These are phyloP conservation scores for Rhineura floridana DNA, from an alignment of 2,113 vertebrate genomes.

Conservation along the genomic window DNA sequence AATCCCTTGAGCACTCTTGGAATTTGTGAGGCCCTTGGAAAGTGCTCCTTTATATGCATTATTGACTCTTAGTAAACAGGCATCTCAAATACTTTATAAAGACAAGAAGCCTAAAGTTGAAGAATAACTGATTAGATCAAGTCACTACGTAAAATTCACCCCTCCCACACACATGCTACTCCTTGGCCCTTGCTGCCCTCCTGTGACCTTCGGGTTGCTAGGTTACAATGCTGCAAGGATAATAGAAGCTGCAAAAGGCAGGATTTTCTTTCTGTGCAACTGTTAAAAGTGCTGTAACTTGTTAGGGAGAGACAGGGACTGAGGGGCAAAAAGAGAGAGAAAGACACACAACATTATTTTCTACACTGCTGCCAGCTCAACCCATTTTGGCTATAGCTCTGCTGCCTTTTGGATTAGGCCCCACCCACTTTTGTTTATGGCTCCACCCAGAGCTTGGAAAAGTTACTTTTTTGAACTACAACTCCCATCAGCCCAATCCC, in stretches of 20 bases:
- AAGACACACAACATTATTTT: no score
- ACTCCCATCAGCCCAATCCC: no score
- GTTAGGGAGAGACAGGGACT: no score
- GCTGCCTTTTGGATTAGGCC: no score
- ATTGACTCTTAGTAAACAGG: slow-evolving; percentile 67
- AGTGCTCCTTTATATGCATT: slow-evolving; percentile 46
- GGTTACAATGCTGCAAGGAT: not conserved
- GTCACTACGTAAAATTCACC: slow-evolving; percentile 6
- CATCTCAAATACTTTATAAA: slow-evolving; percentile 53
- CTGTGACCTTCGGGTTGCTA: not conserved
- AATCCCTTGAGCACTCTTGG: slow-evolving; percentile 46
- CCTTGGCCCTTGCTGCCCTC: not conserved
- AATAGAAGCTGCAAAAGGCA: not conserved
- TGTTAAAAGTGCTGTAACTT: not conserved
- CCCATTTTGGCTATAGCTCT: no score
- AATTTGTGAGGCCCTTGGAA: slow-evolving; percentile 57
- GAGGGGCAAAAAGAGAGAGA: no score
- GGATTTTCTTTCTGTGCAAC: not conserved
- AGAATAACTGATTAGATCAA: not conserved
- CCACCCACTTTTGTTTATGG: no score
- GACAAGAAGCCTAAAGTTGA: not conserved
- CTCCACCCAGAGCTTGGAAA: no score
- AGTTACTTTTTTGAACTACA: no score
- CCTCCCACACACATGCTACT: no score
- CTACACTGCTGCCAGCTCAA: no score